Percentiles rank a stretch among this genome's conserved stretches.
Evolutionary conservation across 2,113 vertebrate species (phyloP).

Genomic region (Heterotilapia buettikoferi): DNA sequence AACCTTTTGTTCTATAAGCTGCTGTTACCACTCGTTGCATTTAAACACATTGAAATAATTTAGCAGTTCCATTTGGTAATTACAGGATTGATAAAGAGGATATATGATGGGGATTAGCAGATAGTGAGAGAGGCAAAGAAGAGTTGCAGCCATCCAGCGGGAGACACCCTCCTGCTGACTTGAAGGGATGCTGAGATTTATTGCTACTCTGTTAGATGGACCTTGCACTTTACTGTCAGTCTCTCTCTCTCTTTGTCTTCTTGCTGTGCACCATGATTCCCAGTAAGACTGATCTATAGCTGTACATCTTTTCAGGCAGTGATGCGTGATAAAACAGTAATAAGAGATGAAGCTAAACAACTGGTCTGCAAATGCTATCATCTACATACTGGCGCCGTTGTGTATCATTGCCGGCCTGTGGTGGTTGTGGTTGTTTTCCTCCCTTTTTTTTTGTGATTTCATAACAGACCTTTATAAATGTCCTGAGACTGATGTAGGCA

Average conservation of each 20-base stretch:
- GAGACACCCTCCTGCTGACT: slow-evolving; percentile 7
- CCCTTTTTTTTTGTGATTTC: slow-evolving; percentile 27
- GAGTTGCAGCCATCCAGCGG: neutral
- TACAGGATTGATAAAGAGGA: neutral
- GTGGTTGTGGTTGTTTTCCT: slow-evolving; percentile 1
- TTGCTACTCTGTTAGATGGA: slow-evolving; percentile 30
- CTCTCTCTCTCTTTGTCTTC: slow-evolving; percentile 6
- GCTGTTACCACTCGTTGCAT: neutral
- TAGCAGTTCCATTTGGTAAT: neutral
- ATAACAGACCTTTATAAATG: slow-evolving; percentile 63
- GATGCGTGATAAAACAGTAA: neutral
- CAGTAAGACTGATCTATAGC: neutral
- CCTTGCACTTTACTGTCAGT: slow-evolving; percentile 41
- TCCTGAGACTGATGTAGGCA: slow-evolving; percentile 17
- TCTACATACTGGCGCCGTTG: neutral
- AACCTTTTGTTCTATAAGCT: neutral
- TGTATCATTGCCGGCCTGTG: neutral
- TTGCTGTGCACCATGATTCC: neutral
- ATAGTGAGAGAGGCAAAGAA: neutral
- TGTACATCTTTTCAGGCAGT: neutral
- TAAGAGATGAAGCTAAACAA: neutral
- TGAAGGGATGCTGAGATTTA: slow-evolving; percentile 27
- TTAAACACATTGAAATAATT: neutral
- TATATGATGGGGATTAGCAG: neutral
- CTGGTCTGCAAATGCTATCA: neutral